Evolutionary conservation across 1,140 invertebrate species (phyloP).

Genomic region (Drosophila ambigua): DNA sequence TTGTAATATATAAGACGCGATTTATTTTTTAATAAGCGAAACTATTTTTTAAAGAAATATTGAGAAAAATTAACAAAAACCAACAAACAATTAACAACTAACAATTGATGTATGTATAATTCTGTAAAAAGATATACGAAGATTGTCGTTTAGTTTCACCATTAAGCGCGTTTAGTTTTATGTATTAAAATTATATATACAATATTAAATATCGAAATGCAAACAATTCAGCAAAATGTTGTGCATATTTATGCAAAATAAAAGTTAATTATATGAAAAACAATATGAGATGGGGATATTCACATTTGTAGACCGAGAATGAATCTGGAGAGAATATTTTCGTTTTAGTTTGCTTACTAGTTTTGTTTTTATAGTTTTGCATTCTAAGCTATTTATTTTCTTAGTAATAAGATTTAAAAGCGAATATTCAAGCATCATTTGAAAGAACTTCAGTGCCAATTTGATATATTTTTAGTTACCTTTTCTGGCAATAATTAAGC

Average conservation of each 20-base stretch:
- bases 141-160: conserved; percentile 62
- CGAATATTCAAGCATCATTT: background rate
- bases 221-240: conserved; percentile 60
- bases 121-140: conserved; percentile 57
- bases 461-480: background rate
- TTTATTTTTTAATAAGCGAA: conserved; percentile 48
- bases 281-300: background rate
- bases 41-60: conserved; percentile 41
- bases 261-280: conserved; percentile 67
- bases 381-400: too few species aligned
- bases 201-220: conserved; percentile 43
- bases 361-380: too few species aligned
- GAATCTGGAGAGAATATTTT: too few species aligned
- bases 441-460: background rate
- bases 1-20: conserved; percentile 42
- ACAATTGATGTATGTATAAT: conserved; percentile 42
- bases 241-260: conserved; percentile 74
- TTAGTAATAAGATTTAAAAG: too few species aligned
- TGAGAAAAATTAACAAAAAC: conserved; percentile 23
- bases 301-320: too few species aligned
- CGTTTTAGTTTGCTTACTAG: too few species aligned
- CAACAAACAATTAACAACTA: conserved; percentile 16
- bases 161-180: conserved; percentile 64
- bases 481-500: too few species aligned
- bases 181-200: conserved; percentile 49